These are phyloP conservation scores for Orbicella faveolata DNA, from an alignment of 64 coral and sea anemone genomes.

Conservation along the genomic window DNA sequence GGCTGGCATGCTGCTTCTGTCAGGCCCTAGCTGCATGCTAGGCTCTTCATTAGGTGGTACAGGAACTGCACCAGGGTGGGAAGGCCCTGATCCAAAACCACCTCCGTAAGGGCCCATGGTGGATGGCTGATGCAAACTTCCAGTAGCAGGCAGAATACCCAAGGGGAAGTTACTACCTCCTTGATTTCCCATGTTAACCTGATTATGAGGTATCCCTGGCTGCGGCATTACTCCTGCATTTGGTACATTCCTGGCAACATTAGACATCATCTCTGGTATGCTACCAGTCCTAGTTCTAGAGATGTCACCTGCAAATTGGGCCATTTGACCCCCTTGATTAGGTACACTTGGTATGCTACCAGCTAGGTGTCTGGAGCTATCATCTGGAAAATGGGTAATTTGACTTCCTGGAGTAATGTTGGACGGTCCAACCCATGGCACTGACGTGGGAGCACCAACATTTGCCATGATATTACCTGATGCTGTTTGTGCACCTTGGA, in stretches of 20 bases:
- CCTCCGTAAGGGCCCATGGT: not conserved
- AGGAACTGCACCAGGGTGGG: not conserved
- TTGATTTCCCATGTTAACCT: not conserved
- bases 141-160: not conserved
- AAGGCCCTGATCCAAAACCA: not conserved
- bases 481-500: not conserved
- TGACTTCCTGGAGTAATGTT: constrained; percentile 2
- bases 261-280: not conserved
- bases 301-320: not conserved
- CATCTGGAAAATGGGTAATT: not conserved
- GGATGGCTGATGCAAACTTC: not conserved
- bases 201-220: not conserved
- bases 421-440: not conserved
- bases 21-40: not conserved
- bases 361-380: not conserved
- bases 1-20: too few relatives aligned
- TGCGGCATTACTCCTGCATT: constrained; percentile 6
- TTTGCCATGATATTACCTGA: not conserved
- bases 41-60: not conserved
- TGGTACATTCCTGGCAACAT: not conserved
- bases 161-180: not conserved
- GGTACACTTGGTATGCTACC: not conserved
- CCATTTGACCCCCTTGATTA: constrained; percentile 2
- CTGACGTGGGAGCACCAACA: not conserved
- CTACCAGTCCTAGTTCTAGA: constrained; percentile 13